These are phyloP conservation scores for Pangasius macronema DNA, from an alignment of 2,797 vertebrate species.

Conservation along the genomic window DNA sequence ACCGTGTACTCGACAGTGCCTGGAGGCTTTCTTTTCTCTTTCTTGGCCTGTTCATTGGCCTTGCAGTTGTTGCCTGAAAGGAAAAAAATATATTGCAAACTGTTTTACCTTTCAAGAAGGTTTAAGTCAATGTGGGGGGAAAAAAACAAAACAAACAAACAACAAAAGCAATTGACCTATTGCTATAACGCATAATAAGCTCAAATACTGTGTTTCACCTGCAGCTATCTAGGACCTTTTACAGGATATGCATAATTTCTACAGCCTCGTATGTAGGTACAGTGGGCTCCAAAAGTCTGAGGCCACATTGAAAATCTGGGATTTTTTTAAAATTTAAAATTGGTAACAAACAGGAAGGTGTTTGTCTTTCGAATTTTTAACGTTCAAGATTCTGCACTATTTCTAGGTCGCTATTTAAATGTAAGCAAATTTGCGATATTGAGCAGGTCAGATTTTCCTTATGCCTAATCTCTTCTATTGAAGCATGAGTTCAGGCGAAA, in stretches of 20 bases:
- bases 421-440: neutral
- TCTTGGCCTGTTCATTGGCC: conserved; percentile 79
- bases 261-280: neutral
- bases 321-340: too few relatives aligned
- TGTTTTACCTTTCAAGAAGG: neutral
- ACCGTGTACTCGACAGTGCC: conserved; percentile 90
- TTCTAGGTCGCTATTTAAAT: neutral
- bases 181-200: neutral
- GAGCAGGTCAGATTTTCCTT: neutral
- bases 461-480: neutral
- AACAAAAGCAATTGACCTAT: neutral
- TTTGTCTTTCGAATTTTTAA: too few relatives aligned
- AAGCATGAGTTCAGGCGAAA: neutral
- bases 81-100: conserved; percentile 1
- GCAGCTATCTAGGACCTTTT: neutral
- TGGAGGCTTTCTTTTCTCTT: conserved; percentile 87
- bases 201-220: neutral
- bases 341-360: neutral
- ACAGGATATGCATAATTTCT: neutral
- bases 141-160: neutral
- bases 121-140: neutral
- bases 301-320: neutral
- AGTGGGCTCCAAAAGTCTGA: neutral
- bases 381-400: neutral
- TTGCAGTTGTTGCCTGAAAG: conserved; percentile 80